Base-by-base conservation (phyloP, 1,140 invertebrate genomes). In the Gerris buenoi region DNA sequence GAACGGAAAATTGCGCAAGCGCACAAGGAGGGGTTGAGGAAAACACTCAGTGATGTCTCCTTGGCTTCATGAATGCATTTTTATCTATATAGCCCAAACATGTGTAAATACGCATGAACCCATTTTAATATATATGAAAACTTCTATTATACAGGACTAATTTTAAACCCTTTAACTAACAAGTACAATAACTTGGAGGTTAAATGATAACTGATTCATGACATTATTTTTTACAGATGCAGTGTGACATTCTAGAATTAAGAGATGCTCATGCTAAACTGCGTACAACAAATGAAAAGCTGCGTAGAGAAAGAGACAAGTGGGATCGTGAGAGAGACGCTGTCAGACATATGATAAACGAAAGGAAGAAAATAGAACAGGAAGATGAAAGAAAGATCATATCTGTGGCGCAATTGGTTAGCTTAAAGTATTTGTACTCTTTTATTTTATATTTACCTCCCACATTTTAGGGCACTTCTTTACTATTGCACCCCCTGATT, bases 231-330 rank as follows among this genome's bases (percentile, higher is more conserved):
- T 62, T 67, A 56, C 82, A 94, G 81, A 75, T 95, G 22, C 91
- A 94, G 77, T 90, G 88, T 73, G 91, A 95, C 79, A 76, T 95
- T 28, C 76, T 94, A 26, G 93, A 95, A 76, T 77, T 95, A 27
- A 80, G 91, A 22, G 92, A 95, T 76, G 91, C 91, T 25, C 91
- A 95, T 75, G 91, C 91, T 3, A 94, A 95, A 76, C 77, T 95
- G 62, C 81, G 92, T 57, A 93, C 91, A n/a, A 91, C 91, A 57
- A 94, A 93, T 75, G 92, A 95, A 70, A 93, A 94, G 74, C 80
- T 95, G 68, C 81, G 90, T 60, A 80, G 90, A 56, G 92, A 96
- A 75, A 90, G 91, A 69, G 91, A 94, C 73, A 81, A 87, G 1
- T 84, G 88, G 71, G 90, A 94, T 71, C 84, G 85, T 69, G 90